Percentiles rank a stretch among this genome's conserved stretches.
These are phyloP conservation scores for Eupsittula cactorum DNA, from an alignment of 2,113 vertebrate species.

Conservation along the genomic window DNA sequence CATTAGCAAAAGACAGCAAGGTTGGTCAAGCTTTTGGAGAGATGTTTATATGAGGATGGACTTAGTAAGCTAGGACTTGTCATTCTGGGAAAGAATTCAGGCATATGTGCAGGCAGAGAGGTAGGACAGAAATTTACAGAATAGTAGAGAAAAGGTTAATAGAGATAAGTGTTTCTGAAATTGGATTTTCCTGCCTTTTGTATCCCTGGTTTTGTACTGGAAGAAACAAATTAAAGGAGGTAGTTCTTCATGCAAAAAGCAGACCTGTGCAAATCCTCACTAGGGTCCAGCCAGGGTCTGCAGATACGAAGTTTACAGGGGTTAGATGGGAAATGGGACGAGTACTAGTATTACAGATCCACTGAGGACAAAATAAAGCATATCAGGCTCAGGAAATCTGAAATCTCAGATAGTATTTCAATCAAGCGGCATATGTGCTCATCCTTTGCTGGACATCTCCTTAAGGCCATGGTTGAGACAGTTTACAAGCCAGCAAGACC, in stretches of 20 bases:
- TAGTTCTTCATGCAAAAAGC: background rate
- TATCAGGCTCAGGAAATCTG: background rate
- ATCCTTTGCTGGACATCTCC: background rate
- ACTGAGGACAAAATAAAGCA: background rate
- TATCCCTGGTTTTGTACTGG: background rate
- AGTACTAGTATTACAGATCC: background rate
- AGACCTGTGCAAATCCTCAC: background rate
- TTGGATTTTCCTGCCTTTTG: background rate
- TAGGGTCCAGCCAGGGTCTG: background rate
- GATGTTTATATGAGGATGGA: background rate
- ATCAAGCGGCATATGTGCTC: background rate
- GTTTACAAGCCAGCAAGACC: background rate
- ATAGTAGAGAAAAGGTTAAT: background rate
- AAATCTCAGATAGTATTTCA: background rate
- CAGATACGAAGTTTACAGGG: background rate
- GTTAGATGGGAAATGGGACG: background rate
- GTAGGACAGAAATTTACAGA: background rate
- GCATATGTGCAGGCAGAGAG: background rate
- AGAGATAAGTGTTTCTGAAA: background rate
- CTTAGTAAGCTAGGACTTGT: background rate
- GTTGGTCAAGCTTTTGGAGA: background rate
- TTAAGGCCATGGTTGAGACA: background rate
- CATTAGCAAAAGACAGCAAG: background rate
- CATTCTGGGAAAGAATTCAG: background rate
- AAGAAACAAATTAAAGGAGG: background rate